Evolutionary conservation across 1,140 invertebrate genomes (phyloP).

Genomic region (Drosophila chauvacae): DNA sequence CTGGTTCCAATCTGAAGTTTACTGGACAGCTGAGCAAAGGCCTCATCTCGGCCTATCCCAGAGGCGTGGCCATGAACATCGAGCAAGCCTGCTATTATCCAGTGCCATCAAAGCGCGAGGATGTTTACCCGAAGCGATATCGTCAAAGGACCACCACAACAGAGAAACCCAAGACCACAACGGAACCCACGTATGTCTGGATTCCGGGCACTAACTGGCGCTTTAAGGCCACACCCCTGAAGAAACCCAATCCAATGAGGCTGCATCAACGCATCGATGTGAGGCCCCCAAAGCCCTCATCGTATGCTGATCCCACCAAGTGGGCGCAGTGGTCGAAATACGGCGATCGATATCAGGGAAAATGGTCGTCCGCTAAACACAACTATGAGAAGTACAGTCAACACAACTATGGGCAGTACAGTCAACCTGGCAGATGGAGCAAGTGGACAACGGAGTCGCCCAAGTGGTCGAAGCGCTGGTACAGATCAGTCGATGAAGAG

Average conservation of each 20-base stretch:
- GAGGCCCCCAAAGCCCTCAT: constrained; percentile 22
- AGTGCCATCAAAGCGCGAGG: constrained; percentile 62
- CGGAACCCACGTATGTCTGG: constrained; percentile 67
- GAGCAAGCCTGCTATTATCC: constrained; percentile 76
- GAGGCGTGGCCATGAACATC: constrained; percentile 61
- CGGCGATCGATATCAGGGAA: constrained; percentile 39
- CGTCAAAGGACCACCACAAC: constrained; percentile 64
- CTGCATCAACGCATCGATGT: constrained; percentile 57
- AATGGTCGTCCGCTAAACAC: constrained; percentile 35
- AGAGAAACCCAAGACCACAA: constrained; percentile 46
- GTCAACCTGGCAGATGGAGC: constrained; percentile 50
- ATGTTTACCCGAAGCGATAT: constrained; percentile 75
- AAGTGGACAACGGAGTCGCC: constrained; percentile 64
- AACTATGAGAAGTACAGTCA: constrained; percentile 38
- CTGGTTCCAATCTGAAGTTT: constrained; percentile 70
- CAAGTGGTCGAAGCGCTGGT: constrained; percentile 50
- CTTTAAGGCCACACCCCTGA: constrained; percentile 70
- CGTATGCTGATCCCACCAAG: constrained; percentile 38
- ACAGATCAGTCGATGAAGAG: constrained; percentile 23
- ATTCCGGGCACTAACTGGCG: constrained; percentile 75
- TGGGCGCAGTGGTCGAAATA: constrained; percentile 61
- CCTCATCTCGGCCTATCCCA: constrained; percentile 57
- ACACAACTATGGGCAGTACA: constrained; percentile 40
- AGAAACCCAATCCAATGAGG: constrained; percentile 52
- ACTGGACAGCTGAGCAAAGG: constrained; percentile 65